These are phyloP conservation scores for Martes martes DNA, from an alignment of 2,113 vertebrate species.

Conservation along the genomic window DNA sequence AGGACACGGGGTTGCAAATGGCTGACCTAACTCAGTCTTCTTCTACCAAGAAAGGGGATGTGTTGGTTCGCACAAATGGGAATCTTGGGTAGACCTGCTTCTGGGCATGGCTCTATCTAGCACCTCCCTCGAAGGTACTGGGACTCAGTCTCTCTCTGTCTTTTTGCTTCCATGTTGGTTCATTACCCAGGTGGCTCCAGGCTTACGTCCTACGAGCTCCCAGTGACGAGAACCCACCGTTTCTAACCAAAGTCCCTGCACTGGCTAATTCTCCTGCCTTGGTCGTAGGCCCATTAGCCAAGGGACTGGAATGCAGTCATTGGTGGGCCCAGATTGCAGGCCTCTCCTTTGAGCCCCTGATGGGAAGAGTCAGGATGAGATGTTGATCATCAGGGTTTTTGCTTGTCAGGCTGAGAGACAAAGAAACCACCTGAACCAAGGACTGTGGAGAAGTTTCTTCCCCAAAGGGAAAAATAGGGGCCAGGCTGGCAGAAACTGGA, in stretches of 20 bases:
- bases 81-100: background rate
- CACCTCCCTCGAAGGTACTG: background rate
- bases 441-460: background rate
- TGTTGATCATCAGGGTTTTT: background rate
- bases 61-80: background rate
- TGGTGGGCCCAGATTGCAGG: background rate
- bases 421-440: background rate
- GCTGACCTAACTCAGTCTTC: background rate
- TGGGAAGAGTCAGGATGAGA: background rate
- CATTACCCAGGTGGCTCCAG: background rate
- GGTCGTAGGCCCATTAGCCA: background rate
- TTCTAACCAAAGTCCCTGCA: background rate
- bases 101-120: background rate
- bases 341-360: background rate
- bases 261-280: background rate
- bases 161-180: background rate
- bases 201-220: background rate
- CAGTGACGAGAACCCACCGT: background rate
- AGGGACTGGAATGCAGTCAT: background rate
- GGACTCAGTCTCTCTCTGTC: background rate
- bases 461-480: background rate
- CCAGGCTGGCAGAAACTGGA: background rate
- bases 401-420: background rate
- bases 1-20: background rate
- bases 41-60: background rate